Base-by-base conservation (phyloP, 2,113 vertebrate species). In the Pan paniscus region DNA sequence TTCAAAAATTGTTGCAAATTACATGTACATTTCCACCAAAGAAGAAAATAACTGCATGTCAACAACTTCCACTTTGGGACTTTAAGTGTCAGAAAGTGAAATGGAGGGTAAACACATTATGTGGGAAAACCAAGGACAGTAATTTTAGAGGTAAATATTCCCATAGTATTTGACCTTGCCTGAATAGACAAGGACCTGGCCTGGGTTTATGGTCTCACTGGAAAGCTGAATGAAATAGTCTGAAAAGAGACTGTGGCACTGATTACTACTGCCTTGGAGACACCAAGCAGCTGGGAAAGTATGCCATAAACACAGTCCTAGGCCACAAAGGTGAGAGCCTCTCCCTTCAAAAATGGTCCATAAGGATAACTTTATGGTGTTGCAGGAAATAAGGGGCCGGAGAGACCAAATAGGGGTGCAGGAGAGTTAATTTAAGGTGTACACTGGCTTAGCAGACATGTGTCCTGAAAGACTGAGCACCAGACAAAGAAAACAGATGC, bases 1-100 rank as follows among this genome's bases (percentile, higher is more conserved):
- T 35, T 86, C 68, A 57, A 68, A 70, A 94, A 91, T 73, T 83
- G 46, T 73, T 89, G 79, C 48, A 97, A 84, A 96, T 82, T 89
- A 68, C 11, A 92, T 38, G 57, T 3, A 84, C 12, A 67, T 94
- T 83, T 94, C 11, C 3, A 86, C 2, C 16, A 48, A 70, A 16
- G 23, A 73, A 92, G 85, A 92, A 94, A 72, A 82, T 67, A 89
- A 84, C 79, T 55, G 10, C 32, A 43, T 40, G 7, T 70, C 50
- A 48, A 86, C 6, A 93, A 57, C n/a, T 83, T 90, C 78, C 70
- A 35, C 32, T 90, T 25, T 55, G 38, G 18, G 30, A 14, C n/a
- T 88, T 89, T 55, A 57, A 70, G 35, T 89, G 48, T 64, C 64
- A 96, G 68, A 93, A 95, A 73, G 8, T 59, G 38, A 96, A 64